Base-by-base conservation (phyloP, 2,797 vertebrate genomes). In the Erpetoichthys calabaricus region DNA sequence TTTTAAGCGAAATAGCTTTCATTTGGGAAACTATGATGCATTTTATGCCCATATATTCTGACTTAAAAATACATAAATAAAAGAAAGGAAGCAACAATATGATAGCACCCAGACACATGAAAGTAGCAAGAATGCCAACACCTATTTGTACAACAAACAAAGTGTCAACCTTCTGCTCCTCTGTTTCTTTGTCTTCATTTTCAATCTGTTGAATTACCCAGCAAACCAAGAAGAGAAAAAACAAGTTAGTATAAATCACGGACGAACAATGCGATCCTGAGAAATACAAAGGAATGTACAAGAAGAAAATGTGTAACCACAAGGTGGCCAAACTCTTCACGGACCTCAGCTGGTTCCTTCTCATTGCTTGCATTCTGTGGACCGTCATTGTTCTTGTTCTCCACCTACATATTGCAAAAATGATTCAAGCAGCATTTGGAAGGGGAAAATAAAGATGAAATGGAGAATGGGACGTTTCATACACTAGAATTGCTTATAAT, bases 321-420 rank as follows among this genome's bases (percentile, higher is more conserved):
- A 57, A 9, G 52, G 62, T 7, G 46, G 3, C 46, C 72, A 60
- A 64, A 62, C 41, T 66, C 53, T 75, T 80, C 79, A 91, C 90
- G 86, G 88, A 91, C 88, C 91, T 93, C 81, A 51, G 65, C 61
- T 67, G 69, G 68, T 53, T 74, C 62, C 63, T 77, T 69, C 68
- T 68, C 63, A 56, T 57, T 43, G 52, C 64, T 66, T 69, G 71
- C 73, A 75, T 60, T 47, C 60, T 65, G 68, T 62, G 58, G 65
- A 76, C 69, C 77, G 65, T 59, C 67, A 71, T 75, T 78, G 60
- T 78, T 70, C 74, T 87, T 82, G 83, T 80, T 81, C 70, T 79
- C 77, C 78, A 86, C 81, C 89, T 91, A 87, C 42, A 73, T 63
- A 80, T 64, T 57, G 74, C 61, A 75, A 72, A 59, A 74, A 83